Base-by-base conservation (phyloP, 2,797 vertebrate species). In the Holocentrus rufus region DNA sequence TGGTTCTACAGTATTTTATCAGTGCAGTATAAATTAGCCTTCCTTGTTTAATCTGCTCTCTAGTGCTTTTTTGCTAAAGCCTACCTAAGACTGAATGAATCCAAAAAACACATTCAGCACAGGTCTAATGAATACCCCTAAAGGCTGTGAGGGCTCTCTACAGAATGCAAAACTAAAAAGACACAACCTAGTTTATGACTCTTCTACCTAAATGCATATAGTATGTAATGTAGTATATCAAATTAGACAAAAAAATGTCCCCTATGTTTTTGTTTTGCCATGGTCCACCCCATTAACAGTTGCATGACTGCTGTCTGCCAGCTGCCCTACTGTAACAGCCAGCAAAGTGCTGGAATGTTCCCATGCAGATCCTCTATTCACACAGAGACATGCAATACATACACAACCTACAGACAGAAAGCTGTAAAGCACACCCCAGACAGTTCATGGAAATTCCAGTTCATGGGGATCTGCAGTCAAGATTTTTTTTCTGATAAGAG, bases 331-430 rank as follows among this genome's bases (percentile, higher is more conserved):
- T 89, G 79, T 87, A 82, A 84, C 83, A 86, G 75, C 77, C 85
- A 81, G 72, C 65, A 8, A 63, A 68, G 80, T 78, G 72, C 90
- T 90, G 90, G 90, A 90, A 92, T 89, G 81, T 92, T 92, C 88
- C 84, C 79, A 91, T 90, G 84, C 84, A 87, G 79, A 78, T 81
- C 81, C 50, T 74, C 82, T 77, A 81, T 80, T 89, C 87, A 89
- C 78, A 73, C 65, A 47, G 20, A 52, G 18, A 76, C 59, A 58
- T 73, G 54, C 65, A 57, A 68, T 25, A 42, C 55, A 67, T 53
- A 50, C 61, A 53, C 66, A 60, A 7, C 42, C 14, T 20, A 58
- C 66, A 46, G 59, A 53, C 14, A 46, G 14, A 49, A 27, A 60
- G 49, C 65, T 44, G 25, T 15, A 61, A 74, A 53, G 20, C 20